Percentiles rank a stretch among this genome's conserved stretches.
Conservation (phyloP, 2,888 invertebrate species). For the Halictus quadricinctus region DNA sequence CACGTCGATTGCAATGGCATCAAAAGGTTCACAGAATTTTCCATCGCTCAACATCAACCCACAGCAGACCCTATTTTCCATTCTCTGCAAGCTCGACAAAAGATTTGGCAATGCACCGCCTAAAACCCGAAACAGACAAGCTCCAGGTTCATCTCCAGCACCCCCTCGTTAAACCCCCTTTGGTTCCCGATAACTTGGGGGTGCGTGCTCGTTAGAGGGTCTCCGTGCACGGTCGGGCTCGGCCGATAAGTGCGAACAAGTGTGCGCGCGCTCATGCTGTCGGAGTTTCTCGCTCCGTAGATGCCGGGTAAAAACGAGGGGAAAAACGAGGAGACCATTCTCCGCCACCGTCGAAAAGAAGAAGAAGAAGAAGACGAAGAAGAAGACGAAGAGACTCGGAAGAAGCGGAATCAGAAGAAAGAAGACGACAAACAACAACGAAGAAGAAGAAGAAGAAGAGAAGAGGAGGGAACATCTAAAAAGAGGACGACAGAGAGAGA, state of each 20-base stretch:
- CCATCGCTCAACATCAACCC: not conserved
- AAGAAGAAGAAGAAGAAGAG: constrained; percentile 2
- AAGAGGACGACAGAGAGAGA: constrained; percentile 22
- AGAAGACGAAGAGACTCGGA: not conserved
- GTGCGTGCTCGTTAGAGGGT: constrained; percentile 64
- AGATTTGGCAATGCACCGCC: too few relatives aligned
- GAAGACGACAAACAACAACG: not conserved
- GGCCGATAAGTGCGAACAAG: constrained; percentile 63
- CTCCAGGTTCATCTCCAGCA: not conserved
- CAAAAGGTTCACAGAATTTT: too few relatives aligned
- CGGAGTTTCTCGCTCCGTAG: constrained; percentile 48
- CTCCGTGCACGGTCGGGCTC: constrained; percentile 30
- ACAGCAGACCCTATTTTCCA: too few relatives aligned
- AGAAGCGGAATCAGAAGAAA: not conserved
- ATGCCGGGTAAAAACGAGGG: constrained; percentile 40
- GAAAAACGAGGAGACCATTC: constrained; percentile 37
- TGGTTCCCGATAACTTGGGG: constrained; percentile 31
- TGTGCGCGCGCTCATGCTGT: constrained; percentile 49
- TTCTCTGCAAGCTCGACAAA: too few relatives aligned
- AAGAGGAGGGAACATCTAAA: constrained; percentile 25
- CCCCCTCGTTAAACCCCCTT: not conserved
- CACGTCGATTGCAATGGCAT: too few relatives aligned
- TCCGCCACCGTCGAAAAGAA: not conserved
- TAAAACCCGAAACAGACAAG: not conserved
- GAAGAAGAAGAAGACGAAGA: too few relatives aligned